phyloP scores from a whole-genome alignment of 2,888 invertebrate genomes.

The Spisula subtruncata region DNA sequence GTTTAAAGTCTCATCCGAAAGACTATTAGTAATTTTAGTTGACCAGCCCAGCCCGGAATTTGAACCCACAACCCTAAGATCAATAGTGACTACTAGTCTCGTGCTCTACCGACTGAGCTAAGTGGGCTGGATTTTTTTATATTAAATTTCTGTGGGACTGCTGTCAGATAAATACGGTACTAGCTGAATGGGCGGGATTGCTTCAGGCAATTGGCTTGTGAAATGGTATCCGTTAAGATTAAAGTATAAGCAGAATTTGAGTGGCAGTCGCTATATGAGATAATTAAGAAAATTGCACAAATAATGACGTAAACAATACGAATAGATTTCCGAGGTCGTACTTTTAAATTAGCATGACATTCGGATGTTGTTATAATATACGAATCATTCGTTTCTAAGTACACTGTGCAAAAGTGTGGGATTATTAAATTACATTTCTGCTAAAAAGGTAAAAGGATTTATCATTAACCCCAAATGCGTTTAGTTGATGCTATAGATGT shows the following conservation, averaged over 20 bases:
- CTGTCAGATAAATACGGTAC: slow-evolving; percentile 9
- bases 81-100: too few relatives aligned
- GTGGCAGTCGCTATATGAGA: not conserved
- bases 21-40: too few relatives aligned
- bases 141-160: too few relatives aligned
- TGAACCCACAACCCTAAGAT: too few relatives aligned
- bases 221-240: not conserved
- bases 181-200: not conserved
- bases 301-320: not conserved
- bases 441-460: not conserved
- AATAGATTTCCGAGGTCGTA: not conserved
- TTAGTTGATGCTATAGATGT: too few relatives aligned
- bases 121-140: too few relatives aligned
- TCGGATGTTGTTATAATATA: not conserved
- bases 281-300: slow-evolving; percentile 1
- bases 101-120: too few relatives aligned
- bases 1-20: too few relatives aligned
- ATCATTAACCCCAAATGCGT: too few relatives aligned
- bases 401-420: not conserved
- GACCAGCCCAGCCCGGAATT: too few relatives aligned
- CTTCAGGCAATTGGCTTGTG: not conserved
- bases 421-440: not conserved
- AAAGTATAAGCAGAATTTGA: not conserved
- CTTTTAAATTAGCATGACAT: not conserved
- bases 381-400: not conserved